Base-by-base conservation (phyloP, 2,888 invertebrate genomes). In the Lasioglossum calceatum region DNA sequence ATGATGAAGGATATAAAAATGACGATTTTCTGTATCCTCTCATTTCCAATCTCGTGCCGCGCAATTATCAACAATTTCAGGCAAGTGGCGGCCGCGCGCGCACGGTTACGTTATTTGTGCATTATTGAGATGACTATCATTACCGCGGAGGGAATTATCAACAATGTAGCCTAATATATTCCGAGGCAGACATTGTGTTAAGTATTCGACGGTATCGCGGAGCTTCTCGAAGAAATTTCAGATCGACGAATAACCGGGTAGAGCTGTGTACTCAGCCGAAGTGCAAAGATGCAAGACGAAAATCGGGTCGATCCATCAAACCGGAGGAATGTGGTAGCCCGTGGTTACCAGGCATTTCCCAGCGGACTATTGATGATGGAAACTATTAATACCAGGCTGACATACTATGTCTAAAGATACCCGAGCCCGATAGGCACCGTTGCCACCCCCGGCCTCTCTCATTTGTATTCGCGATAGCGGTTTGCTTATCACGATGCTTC, bases 401-500 rank as follows among this genome's bases (percentile, higher is more conserved):
- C 70, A 70, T 70, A 70, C 70, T 70, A 39, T 39, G 42, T 23
- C 64, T 44, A 64, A 77, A 77, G 77, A 77, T 77, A 77, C 32
- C 44, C 19, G 32, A 39, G 16, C 50, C 61, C 50, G 84, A 84
- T 77, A 77, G 67, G 54, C 27, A 67, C 32, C 12, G 12, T 32
- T 2, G 39, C 61, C 79, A 54, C 72, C 79, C 16, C 73, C 54
- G 27, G n/a, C 39, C n/a, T 74, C 39, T 67, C 73, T 77, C 54
- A 47, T 77, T 70, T 67, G 75, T 71, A 72, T 70, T 86, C 87
- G 67, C 78, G 77, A 83, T 83, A 78, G 61, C 76, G 79, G 79
- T 87, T 78, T 78, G 64, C 77, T 77, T 84, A 83, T 79, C 83
- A 75, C 67, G 80, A 70, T 61, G 81, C 72, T 77, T 77, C 84